A percentile compares a stretch with the other conserved stretches of the same genome.
Conservation (phyloP, 2,888 invertebrate genomes). For the Eilema caniola region DNA sequence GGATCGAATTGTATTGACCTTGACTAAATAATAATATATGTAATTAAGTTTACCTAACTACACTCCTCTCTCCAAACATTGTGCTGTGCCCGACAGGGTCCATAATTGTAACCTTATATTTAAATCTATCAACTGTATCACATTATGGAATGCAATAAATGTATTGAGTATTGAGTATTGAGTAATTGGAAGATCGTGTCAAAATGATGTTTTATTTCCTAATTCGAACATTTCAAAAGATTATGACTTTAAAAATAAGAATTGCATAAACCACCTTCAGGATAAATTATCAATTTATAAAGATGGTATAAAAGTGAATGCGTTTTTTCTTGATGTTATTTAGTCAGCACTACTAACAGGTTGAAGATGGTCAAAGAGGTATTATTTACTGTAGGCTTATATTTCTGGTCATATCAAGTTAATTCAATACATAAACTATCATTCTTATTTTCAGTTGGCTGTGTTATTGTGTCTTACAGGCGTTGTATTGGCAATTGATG, state of each 20-base stretch:
- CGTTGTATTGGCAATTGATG: constrained; percentile 16
- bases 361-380: constrained; percentile 78
- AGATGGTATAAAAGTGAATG: constrained; percentile 78
- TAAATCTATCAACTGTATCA: too few species aligned
- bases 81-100: too few species aligned
- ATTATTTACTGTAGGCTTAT: constrained; percentile 21
- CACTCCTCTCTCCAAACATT: too few species aligned
- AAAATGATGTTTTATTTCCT: background rate
- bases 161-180: too few species aligned
- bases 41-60: too few species aligned
- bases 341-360: constrained; percentile 61
- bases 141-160: too few species aligned
- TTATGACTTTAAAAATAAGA: constrained; percentile 42
- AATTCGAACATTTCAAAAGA: background rate
- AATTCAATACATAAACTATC: background rate
- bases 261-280: constrained; percentile 65
- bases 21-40: too few species aligned
- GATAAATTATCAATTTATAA: constrained; percentile 72
- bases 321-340: constrained; percentile 68
- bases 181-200: background rate
- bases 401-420: background rate
- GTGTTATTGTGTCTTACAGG: constrained; percentile 31
- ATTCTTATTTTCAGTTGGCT: constrained; percentile 28
- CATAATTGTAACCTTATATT: too few species aligned
- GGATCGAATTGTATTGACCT: too few species aligned